Percentiles rank a stretch among this genome's conserved stretches.
Evolutionary conservation across 2,797 vertebrate species (phyloP).

Genomic region (Eulemur mongoz): DNA sequence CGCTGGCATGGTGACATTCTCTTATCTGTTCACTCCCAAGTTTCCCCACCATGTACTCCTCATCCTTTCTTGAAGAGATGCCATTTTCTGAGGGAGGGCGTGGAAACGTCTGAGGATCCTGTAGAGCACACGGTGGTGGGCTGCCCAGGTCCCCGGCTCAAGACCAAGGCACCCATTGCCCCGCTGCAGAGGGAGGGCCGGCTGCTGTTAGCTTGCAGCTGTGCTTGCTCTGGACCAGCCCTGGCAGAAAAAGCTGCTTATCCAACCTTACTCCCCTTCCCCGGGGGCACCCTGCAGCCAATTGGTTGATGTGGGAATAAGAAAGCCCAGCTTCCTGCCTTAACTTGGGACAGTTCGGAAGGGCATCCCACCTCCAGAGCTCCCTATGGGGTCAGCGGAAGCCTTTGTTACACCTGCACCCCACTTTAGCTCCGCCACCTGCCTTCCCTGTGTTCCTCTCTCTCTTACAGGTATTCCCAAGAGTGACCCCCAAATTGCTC

Average conservation of each 20-base stretch:
- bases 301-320: not conserved
- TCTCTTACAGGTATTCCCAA: not conserved
- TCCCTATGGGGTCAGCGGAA: not conserved
- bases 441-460: not conserved
- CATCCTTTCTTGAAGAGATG: conserved; percentile 9
- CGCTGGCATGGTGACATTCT: not conserved
- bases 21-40: not conserved
- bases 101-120: not conserved
- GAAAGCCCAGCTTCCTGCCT: not conserved
- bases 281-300: not conserved
- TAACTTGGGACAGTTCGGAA: not conserved
- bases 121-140: not conserved
- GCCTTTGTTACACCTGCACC: not conserved
- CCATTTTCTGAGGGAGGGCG: not conserved
- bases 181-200: not conserved
- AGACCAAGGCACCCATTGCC: not conserved
- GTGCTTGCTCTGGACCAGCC: not conserved
- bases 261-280: not conserved
- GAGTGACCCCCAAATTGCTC: not conserved
- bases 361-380: not conserved
- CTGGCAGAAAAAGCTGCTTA: not conserved
- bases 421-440: not conserved
- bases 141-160: not conserved
- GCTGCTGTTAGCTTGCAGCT: not conserved
- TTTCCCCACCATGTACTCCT: not conserved